Conservation (phyloP, 2,888 invertebrate species). For the Drosophila koepferae region DNA sequence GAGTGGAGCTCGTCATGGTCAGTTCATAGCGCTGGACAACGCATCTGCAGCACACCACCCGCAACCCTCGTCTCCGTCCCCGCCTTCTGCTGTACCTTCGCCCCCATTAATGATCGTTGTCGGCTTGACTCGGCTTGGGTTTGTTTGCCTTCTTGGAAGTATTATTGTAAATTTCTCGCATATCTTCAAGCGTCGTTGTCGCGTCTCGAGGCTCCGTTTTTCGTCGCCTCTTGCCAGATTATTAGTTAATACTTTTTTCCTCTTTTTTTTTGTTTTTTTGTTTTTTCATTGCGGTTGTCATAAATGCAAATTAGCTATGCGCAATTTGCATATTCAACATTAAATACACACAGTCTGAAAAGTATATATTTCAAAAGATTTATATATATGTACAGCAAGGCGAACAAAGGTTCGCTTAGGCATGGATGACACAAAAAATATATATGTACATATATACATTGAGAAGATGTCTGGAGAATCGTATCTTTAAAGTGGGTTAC, state of each 20-base stretch:
- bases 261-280: not conserved
- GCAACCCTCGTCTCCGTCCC: not conserved
- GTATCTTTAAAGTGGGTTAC: not conserved
- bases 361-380: constrained; percentile 23
- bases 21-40: constrained; percentile 63
- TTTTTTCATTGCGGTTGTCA: constrained; percentile 42
- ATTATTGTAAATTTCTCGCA: constrained; percentile 81
- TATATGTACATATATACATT: not conserved
- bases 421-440: not conserved
- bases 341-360: constrained; percentile 53
- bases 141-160: constrained; percentile 71
- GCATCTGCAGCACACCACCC: constrained; percentile 22
- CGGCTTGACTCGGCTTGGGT: constrained; percentile 62
- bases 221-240: constrained; percentile 58
- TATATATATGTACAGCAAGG: constrained; percentile 10
- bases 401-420: constrained; percentile 6
- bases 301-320: constrained; percentile 77
- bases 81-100: not conserved
- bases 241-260: constrained; percentile 74
- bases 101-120: constrained; percentile 37
- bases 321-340: constrained; percentile 81
- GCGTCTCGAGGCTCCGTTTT: constrained; percentile 33
- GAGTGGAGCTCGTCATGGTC: constrained; percentile 67
- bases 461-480: not conserved
- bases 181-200: constrained; percentile 70